These are phyloP conservation scores for Meriones psammophilus DNA, from an alignment of 2,797 vertebrate species.

Conservation along the genomic window DNA sequence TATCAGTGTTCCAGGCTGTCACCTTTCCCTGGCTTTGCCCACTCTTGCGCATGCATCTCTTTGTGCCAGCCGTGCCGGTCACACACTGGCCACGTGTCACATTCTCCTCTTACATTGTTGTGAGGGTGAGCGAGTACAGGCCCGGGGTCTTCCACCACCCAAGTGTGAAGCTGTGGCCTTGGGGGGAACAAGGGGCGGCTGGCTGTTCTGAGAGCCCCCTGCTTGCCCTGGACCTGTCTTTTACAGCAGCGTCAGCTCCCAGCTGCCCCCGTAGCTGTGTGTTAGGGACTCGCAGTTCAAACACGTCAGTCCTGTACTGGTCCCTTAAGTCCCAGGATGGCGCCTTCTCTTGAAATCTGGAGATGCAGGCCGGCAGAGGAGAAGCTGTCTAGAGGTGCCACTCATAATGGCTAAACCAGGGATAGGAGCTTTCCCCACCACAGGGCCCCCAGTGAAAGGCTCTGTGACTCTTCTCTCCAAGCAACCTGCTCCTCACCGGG, in stretches of 20 bases:
- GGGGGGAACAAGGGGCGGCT: not conserved
- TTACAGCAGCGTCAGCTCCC: not conserved
- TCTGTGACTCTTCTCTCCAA: not conserved
- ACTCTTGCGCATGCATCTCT: not conserved
- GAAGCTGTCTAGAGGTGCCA: not conserved
- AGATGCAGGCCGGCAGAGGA: not conserved
- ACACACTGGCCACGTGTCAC: not conserved
- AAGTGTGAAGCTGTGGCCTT: not conserved
- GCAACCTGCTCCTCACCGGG: not conserved
- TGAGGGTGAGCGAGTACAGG: not conserved
- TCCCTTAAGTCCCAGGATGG: not conserved
- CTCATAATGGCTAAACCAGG: not conserved
- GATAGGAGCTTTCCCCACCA: not conserved
- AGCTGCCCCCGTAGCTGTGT: not conserved
- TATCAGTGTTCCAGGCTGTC: not conserved
- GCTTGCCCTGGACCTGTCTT: not conserved
- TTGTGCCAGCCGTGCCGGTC: not conserved
- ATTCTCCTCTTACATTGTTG: not conserved
- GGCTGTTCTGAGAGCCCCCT: not conserved
- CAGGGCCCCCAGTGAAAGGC: not conserved
- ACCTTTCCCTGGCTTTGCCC: not conserved
- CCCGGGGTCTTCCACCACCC: not conserved
- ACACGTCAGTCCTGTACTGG: rapidly evolving
- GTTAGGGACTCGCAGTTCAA: not conserved
- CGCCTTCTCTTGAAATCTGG: not conserved